These are phyloP conservation scores for Herpetotheres cachinnans DNA, from an alignment of 2,113 vertebrate genomes.

Conservation along the genomic window DNA sequence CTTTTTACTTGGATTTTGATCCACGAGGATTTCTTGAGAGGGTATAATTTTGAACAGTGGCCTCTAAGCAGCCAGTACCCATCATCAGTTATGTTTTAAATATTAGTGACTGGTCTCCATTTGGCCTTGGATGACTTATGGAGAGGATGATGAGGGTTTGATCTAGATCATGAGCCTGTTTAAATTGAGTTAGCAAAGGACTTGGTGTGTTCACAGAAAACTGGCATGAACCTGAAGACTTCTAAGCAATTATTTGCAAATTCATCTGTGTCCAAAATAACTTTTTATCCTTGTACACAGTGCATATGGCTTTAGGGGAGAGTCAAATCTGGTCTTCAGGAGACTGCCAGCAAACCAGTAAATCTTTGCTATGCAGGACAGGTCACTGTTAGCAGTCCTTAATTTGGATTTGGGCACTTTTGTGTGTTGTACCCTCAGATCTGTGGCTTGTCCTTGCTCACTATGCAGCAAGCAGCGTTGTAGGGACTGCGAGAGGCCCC, in stretches of 20 bases:
- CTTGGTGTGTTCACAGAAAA: neutral
- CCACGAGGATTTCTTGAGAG: neutral
- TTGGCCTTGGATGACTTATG: neutral
- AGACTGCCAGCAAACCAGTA: neutral
- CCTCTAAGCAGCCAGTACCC: neutral
- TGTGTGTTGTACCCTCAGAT: neutral
- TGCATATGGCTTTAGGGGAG: neutral
- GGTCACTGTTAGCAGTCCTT: neutral
- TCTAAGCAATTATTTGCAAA: neutral
- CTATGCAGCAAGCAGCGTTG: neutral
- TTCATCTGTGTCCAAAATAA: neutral
- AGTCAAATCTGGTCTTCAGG: neutral
- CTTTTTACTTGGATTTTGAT: neutral
- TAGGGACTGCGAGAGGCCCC: accelerated
- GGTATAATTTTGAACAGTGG: neutral
- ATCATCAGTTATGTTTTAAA: neutral
- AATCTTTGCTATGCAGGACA: neutral
- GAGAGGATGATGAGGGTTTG: neutral
- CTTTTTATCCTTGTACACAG: neutral
- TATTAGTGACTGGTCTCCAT: neutral
- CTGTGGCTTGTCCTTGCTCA: neutral
- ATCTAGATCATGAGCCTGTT: neutral
- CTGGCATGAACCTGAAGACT: neutral
- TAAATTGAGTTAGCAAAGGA: neutral
- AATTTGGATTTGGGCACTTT: neutral